phyloP scores from a whole-genome alignment of 2,797 vertebrate genomes.

The Spinus olivaceus region DNA sequence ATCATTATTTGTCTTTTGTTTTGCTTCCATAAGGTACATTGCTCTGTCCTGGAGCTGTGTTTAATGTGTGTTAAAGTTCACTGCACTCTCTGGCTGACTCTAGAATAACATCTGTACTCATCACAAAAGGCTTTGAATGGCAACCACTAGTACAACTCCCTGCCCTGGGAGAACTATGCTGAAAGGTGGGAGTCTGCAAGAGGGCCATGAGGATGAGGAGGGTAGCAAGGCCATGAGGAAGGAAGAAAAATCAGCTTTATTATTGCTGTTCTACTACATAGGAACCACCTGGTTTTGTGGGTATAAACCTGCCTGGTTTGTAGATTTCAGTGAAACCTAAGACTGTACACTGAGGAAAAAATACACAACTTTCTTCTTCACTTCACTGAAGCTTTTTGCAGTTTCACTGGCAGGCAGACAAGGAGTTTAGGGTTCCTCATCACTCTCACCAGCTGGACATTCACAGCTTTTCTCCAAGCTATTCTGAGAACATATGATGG shows the following conservation, averaged over 20 bases:
- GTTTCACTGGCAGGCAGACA: background rate
- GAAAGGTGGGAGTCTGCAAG: background rate
- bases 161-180: background rate
- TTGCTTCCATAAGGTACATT: background rate
- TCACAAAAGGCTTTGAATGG: background rate
- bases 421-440: background rate
- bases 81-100: background rate
- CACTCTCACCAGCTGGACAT: background rate
- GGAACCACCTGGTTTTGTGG: background rate
- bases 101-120: background rate
- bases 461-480: background rate
- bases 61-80: background rate
- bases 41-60: conserved; percentile 4
- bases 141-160: background rate
- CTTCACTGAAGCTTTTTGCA: background rate
- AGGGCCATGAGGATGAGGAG: background rate
- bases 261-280: background rate
- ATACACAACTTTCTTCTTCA: background rate
- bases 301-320: background rate
- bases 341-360: background rate
- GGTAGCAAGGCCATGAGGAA: background rate
- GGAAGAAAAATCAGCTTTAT: background rate
- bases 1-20: background rate
- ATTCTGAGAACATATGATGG: background rate
- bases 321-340: background rate